Conservation (phyloP, 2,797 vertebrate species). For the Poecile montanus region DNA sequence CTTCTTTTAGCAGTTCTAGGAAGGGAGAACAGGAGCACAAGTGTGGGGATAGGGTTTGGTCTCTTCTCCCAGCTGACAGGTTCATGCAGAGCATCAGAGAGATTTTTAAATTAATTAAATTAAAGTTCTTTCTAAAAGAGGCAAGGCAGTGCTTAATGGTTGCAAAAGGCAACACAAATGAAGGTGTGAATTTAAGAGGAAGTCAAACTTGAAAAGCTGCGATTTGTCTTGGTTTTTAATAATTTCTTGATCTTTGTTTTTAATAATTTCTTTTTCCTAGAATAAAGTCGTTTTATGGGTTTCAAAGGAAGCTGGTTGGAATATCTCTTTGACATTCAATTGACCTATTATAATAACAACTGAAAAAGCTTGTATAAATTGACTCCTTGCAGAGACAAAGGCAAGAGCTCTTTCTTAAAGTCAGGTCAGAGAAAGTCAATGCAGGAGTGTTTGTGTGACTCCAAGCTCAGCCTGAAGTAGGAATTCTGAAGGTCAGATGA, state of each 20-base stretch:
- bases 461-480: neutral
- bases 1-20: neutral
- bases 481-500: neutral
- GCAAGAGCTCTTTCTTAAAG: neutral
- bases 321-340: neutral
- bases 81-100: neutral
- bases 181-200: neutral
- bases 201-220: neutral
- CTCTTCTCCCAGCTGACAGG: neutral
- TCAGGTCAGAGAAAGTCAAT: neutral
- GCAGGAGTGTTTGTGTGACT: neutral
- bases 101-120: neutral
- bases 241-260: neutral
- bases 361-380: neutral
- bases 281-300: neutral
- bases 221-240: neutral
- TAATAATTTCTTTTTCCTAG: neutral
- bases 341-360: neutral
- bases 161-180: neutral
- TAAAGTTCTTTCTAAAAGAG: neutral
- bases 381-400: neutral
- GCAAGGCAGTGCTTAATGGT: neutral
- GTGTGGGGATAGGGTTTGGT: neutral
- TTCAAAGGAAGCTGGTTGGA: neutral
- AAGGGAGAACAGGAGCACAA: neutral